These are phyloP conservation scores for Digitonthophagus gazella DNA, from an alignment of 2,888 invertebrate genomes.

Conservation along the genomic window DNA sequence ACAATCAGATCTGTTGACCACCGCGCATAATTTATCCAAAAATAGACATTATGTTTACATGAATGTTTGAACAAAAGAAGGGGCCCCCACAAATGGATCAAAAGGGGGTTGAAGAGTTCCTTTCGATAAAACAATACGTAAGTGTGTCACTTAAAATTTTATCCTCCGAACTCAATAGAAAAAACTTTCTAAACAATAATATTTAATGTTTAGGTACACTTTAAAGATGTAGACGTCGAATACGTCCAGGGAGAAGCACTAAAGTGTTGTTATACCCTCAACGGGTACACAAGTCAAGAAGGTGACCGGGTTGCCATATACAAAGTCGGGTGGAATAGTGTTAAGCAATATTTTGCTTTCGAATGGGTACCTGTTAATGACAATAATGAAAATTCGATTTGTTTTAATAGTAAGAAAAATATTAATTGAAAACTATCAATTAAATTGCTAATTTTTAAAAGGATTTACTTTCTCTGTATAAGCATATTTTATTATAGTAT, in stretches of 20 bases:
- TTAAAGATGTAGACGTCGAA: slow-evolving; percentile 40
- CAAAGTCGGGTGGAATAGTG: slow-evolving; percentile 46
- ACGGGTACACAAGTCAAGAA: slow-evolving; percentile 42
- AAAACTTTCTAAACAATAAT: neutral
- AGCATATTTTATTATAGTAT: too few relatives aligned
- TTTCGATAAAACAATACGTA: slow-evolving; percentile 24
- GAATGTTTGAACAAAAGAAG: neutral
- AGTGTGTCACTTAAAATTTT: slow-evolving; percentile 18
- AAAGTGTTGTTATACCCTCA: slow-evolving; percentile 39
- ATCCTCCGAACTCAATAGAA: neutral
- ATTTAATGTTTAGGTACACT: slow-evolving; percentile 39
- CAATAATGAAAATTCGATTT: slow-evolving; percentile 32
- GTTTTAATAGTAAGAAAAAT: slow-evolving; percentile 42
- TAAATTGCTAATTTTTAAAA: too few relatives aligned
- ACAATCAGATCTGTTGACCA: too few relatives aligned
- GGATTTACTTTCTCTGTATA: too few relatives aligned
- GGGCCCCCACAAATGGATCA: neutral
- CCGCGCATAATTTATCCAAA: neutral
- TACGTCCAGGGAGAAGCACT: slow-evolving; percentile 43
- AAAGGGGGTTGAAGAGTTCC: slow-evolving; percentile 8
- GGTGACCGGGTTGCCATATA: slow-evolving; percentile 47
- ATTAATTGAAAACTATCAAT: too few relatives aligned
- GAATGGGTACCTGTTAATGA: slow-evolving; percentile 42
- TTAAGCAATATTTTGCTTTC: slow-evolving; percentile 46
- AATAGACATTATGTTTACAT: neutral